Percentiles rank a stretch among this genome's conserved stretches.
phyloP scores from a whole-genome alignment of 2,888 invertebrate species.

The Eulithis prunata region DNA sequence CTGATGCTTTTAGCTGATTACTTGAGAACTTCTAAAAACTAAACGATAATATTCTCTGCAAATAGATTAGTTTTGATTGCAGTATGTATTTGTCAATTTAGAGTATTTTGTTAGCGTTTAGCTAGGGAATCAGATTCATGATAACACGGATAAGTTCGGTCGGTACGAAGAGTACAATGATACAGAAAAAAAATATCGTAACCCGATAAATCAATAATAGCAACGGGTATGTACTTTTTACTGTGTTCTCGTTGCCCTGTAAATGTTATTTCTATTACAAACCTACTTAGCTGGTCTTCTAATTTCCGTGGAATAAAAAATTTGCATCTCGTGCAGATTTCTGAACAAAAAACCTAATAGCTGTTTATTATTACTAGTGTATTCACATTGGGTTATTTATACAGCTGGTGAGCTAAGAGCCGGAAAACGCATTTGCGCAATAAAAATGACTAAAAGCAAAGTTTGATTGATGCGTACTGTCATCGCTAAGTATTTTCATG shows the following conservation, averaged over 20 bases:
- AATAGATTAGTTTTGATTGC: neutral
- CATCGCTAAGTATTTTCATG: neutral
- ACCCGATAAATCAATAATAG: neutral
- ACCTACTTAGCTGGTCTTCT: too few relatives aligned
- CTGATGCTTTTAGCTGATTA: conserved; percentile 14
- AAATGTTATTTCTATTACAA: neutral
- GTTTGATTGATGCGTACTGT: neutral
- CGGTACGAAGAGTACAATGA: neutral
- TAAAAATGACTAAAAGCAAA: conserved; percentile 1
- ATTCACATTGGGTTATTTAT: too few relatives aligned
- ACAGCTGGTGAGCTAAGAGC: too few relatives aligned
- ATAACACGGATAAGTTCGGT: neutral
- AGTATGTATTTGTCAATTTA: neutral
- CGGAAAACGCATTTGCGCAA: neutral
- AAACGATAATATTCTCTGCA: neutral
- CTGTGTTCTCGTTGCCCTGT: neutral
- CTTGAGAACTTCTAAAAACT: conserved; percentile 3
- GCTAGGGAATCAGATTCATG: neutral
- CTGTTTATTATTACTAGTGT: too few relatives aligned
- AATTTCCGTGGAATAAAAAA: too few relatives aligned
- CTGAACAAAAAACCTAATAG: too few relatives aligned
- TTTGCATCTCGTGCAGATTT: too few relatives aligned
- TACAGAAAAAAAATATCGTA: neutral
- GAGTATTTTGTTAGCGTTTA: neutral
- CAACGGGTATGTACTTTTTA: neutral